A percentile compares a stretch with the other conserved stretches of the same genome.
Evolutionary conservation across 2,797 vertebrate species (phyloP).

Genomic region (Peromyscus melanophrys): DNA sequence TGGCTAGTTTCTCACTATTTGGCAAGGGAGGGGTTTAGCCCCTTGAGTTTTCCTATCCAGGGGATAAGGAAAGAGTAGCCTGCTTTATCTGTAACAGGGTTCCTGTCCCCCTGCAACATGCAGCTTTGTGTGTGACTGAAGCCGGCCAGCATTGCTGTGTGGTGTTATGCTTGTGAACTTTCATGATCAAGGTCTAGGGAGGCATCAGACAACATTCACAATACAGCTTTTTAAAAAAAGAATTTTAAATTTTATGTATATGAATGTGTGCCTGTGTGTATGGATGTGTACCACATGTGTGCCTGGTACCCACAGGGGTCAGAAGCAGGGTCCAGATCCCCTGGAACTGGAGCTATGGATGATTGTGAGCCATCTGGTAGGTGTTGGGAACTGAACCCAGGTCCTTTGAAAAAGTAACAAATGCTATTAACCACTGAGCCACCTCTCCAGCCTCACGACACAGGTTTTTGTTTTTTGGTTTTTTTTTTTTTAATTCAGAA

Average conservation of each 20-base stretch:
- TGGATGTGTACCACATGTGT: not conserved
- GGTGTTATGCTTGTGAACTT: not conserved
- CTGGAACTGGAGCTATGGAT: not conserved
- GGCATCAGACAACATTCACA: not conserved
- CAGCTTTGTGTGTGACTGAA: not conserved
- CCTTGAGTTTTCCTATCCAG: not conserved
- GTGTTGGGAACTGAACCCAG: not conserved
- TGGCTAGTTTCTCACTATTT: too few relatives aligned
- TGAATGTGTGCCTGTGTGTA: not conserved
- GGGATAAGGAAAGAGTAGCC: not conserved
- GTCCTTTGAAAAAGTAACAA: not conserved
- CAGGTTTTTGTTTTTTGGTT: not conserved
- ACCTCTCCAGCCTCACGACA: not conserved
- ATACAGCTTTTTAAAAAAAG: not conserved
- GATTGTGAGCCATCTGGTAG: not conserved
- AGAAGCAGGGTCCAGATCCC: not conserved
- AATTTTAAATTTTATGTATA: not conserved
- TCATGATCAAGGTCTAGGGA: not conserved
- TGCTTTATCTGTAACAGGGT: not conserved
- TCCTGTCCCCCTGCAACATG: too few relatives aligned
- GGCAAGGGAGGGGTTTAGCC: not conserved
- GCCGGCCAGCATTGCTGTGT: not conserved
- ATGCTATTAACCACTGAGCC: not conserved
- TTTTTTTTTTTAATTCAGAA: not conserved
- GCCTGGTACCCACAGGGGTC: not conserved